A percentile compares a stretch with the other conserved stretches of the same genome.
These are phyloP conservation scores for Sebastes taczanowskii DNA, from an alignment of 2,797 vertebrate genomes.

Conservation along the genomic window DNA sequence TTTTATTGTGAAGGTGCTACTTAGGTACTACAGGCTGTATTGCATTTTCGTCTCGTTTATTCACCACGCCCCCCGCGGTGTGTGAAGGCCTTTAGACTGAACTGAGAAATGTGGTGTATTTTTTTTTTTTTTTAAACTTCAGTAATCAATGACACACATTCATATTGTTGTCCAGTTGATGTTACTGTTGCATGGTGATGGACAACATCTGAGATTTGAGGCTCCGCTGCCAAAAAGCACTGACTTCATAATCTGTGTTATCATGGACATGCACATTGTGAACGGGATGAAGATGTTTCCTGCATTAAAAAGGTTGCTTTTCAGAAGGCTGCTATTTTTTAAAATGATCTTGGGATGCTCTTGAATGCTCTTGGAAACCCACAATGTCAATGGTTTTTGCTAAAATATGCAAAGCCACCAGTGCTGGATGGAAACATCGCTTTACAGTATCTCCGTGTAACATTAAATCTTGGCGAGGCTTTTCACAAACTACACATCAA, in stretches of 20 bases:
- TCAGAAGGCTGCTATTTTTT: not conserved
- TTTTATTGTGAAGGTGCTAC: no score
- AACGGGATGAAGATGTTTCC: not conserved
- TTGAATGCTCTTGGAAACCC: not conserved
- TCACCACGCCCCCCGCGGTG: no score
- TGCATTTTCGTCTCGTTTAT: no score
- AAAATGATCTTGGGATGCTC: not conserved
- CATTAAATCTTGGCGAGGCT: not conserved
- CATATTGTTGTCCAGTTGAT: not conserved
- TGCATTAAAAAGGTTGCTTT: not conserved
- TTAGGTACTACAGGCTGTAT: no score
- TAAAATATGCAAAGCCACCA: not conserved
- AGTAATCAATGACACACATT: not conserved
- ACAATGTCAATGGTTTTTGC: not conserved
- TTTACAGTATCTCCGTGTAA: not conserved
- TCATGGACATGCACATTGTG: not conserved
- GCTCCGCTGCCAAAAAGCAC: not conserved
- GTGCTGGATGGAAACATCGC: not conserved
- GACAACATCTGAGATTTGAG: not conserved
- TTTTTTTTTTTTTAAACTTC: not conserved
- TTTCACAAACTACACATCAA: conserved; percentile 27
- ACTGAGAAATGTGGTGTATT: not conserved
- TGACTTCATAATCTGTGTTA: not conserved
- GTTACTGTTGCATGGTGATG: not conserved
- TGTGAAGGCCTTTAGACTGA: no score